These are phyloP conservation scores for Pectinophora gossypiella DNA, from an alignment of 1,140 invertebrate species.

Conservation along the genomic window DNA sequence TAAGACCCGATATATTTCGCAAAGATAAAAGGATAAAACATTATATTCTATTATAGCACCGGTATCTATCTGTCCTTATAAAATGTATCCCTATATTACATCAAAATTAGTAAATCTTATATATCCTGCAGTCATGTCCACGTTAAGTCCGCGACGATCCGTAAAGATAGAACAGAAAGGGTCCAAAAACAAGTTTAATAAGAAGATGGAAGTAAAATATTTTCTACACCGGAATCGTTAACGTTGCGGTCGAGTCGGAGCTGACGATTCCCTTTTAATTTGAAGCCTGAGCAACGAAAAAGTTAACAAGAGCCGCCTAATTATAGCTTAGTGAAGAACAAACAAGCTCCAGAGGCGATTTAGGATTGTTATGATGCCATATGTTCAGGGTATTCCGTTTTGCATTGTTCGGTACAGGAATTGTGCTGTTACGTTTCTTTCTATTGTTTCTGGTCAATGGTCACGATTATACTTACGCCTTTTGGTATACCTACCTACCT, in stretches of 20 bases:
- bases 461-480: too few species aligned
- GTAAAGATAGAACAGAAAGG: slow-evolving; percentile 50
- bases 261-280: slow-evolving; percentile 67
- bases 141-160: slow-evolving; percentile 22
- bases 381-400: slow-evolving; percentile 22
- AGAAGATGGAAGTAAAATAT: slow-evolving; percentile 71
- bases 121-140: slow-evolving; percentile 38
- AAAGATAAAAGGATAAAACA: too few species aligned
- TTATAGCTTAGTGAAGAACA: slow-evolving; percentile 62
- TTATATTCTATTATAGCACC: too few species aligned
- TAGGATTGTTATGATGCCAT: slow-evolving; percentile 53
- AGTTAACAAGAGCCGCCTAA: slow-evolving; percentile 67
- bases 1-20: too few species aligned
- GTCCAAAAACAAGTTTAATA: slow-evolving; percentile 63
- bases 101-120: too few species aligned
- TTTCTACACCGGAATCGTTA: slow-evolving; percentile 70
- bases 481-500: too few species aligned
- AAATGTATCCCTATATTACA: too few species aligned
- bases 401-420: too few species aligned
- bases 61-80: too few species aligned
- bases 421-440: too few species aligned
- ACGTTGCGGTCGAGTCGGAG: slow-evolving; percentile 49
- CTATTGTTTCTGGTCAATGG: too few species aligned
- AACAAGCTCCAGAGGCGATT: slow-evolving; percentile 53
- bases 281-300: slow-evolving; percentile 59